Percentiles rank a stretch among this genome's conserved stretches.
phyloP scores from a whole-genome alignment of 2,113 vertebrate genomes.

The Cyphomyrus plagiostoma region DNA sequence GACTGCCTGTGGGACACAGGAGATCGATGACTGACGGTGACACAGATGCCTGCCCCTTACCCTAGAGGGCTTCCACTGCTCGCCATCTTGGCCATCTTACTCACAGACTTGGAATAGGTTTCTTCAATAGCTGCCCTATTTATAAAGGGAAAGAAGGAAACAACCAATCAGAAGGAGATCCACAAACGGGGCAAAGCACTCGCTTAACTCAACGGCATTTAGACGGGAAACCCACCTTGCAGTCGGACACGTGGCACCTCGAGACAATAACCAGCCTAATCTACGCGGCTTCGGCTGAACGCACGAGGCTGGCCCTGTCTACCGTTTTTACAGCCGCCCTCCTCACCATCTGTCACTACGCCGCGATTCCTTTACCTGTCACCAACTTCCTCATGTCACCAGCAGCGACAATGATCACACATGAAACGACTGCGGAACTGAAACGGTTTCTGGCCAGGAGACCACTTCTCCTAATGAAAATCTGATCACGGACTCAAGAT shows the following conservation, averaged over 20 bases:
- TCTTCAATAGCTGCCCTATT: slow-evolving; percentile 85
- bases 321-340: neutral
- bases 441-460: neutral
- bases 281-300: neutral
- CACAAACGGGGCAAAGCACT: neutral
- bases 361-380: neutral
- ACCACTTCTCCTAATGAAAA: neutral
- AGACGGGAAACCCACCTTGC: neutral
- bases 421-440: neutral
- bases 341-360: neutral
- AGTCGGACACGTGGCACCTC: neutral
- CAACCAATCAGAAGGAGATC: neutral
- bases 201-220: neutral
- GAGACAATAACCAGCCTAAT: neutral
- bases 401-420: neutral
- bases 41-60: slow-evolving; percentile 51
- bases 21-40: neutral
- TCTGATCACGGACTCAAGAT: neutral
- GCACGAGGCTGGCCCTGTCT: no score
- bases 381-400: neutral
- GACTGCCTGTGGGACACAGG: neutral
- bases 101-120: slow-evolving; percentile 91
- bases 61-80: slow-evolving; percentile 81
- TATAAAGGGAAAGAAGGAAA: slow-evolving; percentile 9
- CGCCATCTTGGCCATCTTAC: slow-evolving; percentile 85